A percentile compares a stretch with the other conserved stretches of the same genome.
These are phyloP conservation scores for Rynchops niger DNA, from an alignment of 2,113 vertebrate species.

Conservation along the genomic window DNA sequence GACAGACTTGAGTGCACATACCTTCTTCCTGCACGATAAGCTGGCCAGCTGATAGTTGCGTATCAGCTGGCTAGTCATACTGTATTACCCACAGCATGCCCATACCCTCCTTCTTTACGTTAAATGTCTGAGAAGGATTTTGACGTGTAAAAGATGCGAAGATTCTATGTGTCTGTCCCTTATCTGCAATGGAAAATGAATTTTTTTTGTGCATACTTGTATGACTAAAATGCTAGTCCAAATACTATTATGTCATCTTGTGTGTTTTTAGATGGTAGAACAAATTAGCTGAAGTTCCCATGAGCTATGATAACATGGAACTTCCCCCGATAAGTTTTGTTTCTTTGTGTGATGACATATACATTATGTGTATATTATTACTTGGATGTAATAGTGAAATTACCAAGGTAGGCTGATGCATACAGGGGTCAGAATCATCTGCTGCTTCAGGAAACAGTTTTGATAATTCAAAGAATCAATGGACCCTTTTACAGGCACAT, in stretches of 20 bases:
- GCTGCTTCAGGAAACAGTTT: not conserved
- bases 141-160: not conserved
- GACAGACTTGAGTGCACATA: not conserved
- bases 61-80: not conserved
- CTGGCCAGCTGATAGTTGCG: not conserved
- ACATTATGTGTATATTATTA: not conserved
- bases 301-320: fast-evolving
- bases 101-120: not conserved
- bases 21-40: not conserved
- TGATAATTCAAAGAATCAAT: not conserved
- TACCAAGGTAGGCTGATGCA: not conserved
- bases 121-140: not conserved
- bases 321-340: not conserved
- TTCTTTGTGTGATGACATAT: not conserved
- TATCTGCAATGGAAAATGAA: not conserved
- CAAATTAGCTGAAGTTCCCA: not conserved
- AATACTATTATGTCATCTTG: not conserved
- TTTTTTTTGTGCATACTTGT: not conserved
- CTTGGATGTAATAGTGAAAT: not conserved
- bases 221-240: not conserved
- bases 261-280: not conserved
- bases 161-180: not conserved
- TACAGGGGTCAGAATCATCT: not conserved
- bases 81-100: not conserved
- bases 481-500: not conserved